Evolutionary conservation across 2,888 invertebrate species (phyloP), one percentile per base, ranked within the genome.

Genomic region (Athripsodes cinereus): DNA sequence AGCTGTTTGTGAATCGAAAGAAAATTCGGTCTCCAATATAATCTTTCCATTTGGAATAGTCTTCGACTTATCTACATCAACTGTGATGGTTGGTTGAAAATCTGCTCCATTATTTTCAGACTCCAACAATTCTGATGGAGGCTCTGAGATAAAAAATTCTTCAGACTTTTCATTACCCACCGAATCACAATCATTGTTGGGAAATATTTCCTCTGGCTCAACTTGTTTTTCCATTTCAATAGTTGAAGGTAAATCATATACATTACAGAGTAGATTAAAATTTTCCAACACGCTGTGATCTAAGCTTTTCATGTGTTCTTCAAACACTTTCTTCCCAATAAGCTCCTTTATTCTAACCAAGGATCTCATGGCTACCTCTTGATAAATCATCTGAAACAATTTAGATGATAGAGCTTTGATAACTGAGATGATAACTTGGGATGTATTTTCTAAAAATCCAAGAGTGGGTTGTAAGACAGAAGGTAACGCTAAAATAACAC

Each of bases 21-120:
- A 85, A 22, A 91, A 89, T 75, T 91, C 90, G 1, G 90, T 90
- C 73, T 91, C 91, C 66, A 91, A 80, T 50, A 91, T 88, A 0
- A 91, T 82, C 70, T 83, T 86, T 22, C 83, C 85, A 63, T 79
- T 81, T 67, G 74, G 72, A 63, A 72, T 71, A 63, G 70, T 68
- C 65, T 74, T 69, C 2, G 61, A 55, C 21, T 61, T 48, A 22
- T 63, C 63, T 20, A 61, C 52, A 46, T 55, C 64, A 34, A 58
- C 64, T 46, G 61, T 66, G 52, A 60, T 64, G 52, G 61, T 64
- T 56, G 58, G 61, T 60, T 40, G 58, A 11, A 22, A 49, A 47
- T 59, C 60, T 52, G 63, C 62, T 60, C 53, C 54, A 51, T 40
- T 53, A n/a, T 55, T 44, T 22, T 50, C 40, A n/a, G 35, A 51